Evolutionary conservation across 1,140 invertebrate species (phyloP).

Genomic region (Paracyclopina nana): DNA sequence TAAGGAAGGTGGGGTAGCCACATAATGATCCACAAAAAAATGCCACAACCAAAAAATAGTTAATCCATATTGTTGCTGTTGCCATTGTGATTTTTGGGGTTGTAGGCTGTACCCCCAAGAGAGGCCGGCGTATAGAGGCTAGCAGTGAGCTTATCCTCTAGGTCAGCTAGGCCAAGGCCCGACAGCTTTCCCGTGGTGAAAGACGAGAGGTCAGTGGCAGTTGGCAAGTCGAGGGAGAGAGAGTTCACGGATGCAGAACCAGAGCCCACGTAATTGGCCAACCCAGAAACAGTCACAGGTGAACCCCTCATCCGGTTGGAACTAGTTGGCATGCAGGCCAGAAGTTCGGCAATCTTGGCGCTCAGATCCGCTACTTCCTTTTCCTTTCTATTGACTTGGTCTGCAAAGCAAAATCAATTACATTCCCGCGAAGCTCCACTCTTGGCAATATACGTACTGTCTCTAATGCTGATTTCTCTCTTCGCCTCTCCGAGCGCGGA

Average conservation of each 20-base stretch:
- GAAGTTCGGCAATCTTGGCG: slow-evolving; percentile 65
- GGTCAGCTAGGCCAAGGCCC: slow-evolving; percentile 6
- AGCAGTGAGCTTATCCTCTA: slow-evolving; percentile 14
- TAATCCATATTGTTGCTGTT: too few relatives aligned
- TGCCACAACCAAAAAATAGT: too few relatives aligned
- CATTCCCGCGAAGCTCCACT: too few relatives aligned
- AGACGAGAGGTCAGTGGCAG: slow-evolving; percentile 8
- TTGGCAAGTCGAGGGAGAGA: slow-evolving; percentile 9
- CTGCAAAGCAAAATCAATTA: slow-evolving; percentile 15
- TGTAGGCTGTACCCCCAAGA: background rate
- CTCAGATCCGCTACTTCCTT: slow-evolving; percentile 68
- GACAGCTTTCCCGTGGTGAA: slow-evolving; percentile 1
- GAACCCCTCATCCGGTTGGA: background rate
- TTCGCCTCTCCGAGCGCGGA: slow-evolving; percentile 86
- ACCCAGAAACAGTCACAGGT: background rate
- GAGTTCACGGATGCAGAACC: slow-evolving; percentile 5
- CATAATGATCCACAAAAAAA: too few relatives aligned
- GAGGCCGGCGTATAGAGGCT: background rate
- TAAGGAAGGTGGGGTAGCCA: too few relatives aligned
- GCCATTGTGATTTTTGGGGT: too few relatives aligned
- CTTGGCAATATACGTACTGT: slow-evolving; percentile 49
- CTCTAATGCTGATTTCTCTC: slow-evolving; percentile 71
- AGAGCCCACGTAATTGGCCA: too few relatives aligned
- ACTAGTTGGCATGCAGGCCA: slow-evolving; percentile 61
- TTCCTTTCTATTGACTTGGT: slow-evolving; percentile 1